These are phyloP conservation scores for Yponomeuta plumbellus DNA, from an alignment of 2,888 invertebrate species.

Conservation along the genomic window DNA sequence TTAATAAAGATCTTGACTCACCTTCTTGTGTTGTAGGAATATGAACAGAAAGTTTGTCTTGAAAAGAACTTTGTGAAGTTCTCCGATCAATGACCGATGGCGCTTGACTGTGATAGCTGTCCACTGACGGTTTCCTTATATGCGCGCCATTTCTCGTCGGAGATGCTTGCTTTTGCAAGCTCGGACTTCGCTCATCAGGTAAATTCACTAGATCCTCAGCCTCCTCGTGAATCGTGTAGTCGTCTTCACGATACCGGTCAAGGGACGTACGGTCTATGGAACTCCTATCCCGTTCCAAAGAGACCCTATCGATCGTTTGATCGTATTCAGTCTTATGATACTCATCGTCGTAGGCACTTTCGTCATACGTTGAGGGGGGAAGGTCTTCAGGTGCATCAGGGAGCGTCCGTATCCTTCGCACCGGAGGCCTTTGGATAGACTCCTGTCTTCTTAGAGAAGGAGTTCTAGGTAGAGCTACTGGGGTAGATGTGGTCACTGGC, in stretches of 20 bases:
- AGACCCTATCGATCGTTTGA: constrained; percentile 52
- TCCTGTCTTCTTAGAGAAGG: constrained; percentile 67
- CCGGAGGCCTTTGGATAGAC: constrained; percentile 69
- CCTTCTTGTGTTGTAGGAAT: constrained; percentile 60
- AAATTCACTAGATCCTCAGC: constrained; percentile 45
- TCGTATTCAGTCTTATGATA: constrained; percentile 73
- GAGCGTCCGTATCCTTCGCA: constrained; percentile 65
- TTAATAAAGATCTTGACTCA: constrained; percentile 26
- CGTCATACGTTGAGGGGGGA: constrained; percentile 60
- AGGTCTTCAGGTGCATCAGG: constrained; percentile 69
- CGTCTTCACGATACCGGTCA: constrained; percentile 62
- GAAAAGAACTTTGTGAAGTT: constrained; percentile 69
- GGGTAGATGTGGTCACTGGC: constrained; percentile 54
- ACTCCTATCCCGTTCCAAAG: constrained; percentile 2
- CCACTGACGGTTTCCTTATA: constrained; percentile 62
- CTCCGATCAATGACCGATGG: constrained; percentile 63
- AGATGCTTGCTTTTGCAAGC: constrained; percentile 58
- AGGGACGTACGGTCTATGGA: constrained; percentile 40
- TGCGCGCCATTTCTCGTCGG: constrained; percentile 52
- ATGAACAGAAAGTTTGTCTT: constrained; percentile 62
- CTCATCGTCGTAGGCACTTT: constrained; percentile 75
- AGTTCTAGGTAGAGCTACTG: constrained; percentile 56
- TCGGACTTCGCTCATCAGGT: constrained; percentile 47
- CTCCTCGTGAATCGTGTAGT: constrained; percentile 54
- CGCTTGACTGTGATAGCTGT: constrained; percentile 67